Percentiles rank a stretch among this genome's conserved stretches.
Conservation (phyloP, 1,140 invertebrate species). For the Aricia agestis region DNA sequence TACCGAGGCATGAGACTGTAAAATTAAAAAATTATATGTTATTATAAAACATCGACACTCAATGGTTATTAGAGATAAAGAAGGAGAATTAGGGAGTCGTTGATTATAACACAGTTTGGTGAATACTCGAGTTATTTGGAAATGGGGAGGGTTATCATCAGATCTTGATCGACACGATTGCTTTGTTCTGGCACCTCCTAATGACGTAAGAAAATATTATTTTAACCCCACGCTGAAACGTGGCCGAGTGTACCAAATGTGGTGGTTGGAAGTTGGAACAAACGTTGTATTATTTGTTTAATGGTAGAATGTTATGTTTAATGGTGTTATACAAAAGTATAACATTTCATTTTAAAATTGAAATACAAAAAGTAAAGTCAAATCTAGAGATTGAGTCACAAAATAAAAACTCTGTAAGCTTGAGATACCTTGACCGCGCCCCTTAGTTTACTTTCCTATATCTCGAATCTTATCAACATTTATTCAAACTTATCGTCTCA, state of each 20-base stretch:
- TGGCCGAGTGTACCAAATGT: not conserved
- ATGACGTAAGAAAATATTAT: conserved; percentile 7
- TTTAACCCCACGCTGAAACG: not conserved
- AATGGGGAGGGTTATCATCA: conserved; percentile 53
- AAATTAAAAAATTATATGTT: conserved; percentile 57
- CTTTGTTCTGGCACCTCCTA: conserved; percentile 39
- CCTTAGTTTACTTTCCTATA: not conserved
- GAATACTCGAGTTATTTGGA: conserved; percentile 62
- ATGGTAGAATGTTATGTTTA: not conserved
- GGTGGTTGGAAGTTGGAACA: not conserved
- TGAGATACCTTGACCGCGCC: not conserved
- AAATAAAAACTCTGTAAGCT: not conserved
- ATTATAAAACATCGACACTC: conserved; percentile 72
- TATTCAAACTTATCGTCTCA: not conserved
- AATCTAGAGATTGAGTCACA: not conserved
- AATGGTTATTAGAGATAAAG: conserved; percentile 65
- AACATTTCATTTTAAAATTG: too few species aligned
- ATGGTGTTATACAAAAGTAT: too few species aligned
- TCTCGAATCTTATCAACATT: not conserved
- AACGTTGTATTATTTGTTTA: not conserved
- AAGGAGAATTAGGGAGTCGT: conserved; percentile 63
- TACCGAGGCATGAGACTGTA: conserved; percentile 38
- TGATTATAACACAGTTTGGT: conserved; percentile 65
- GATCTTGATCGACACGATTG: conserved; percentile 54
- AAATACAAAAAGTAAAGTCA: too few species aligned